Evolutionary conservation across 2,888 invertebrate genomes (phyloP).

Genomic region (Dermolepida albohirtum): DNA sequence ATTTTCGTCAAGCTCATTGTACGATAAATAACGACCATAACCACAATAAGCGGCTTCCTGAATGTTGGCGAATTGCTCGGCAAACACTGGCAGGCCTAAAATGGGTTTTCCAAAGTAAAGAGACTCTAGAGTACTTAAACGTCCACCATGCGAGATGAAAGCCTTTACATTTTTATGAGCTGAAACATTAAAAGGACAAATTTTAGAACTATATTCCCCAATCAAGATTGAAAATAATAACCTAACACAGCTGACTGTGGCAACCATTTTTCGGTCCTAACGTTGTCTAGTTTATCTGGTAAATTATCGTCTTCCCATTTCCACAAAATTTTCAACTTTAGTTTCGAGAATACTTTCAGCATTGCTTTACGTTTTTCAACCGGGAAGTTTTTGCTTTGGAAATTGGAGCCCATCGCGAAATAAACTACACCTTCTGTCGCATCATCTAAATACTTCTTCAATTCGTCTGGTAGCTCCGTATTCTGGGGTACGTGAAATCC

Average conservation of each 20-base stretch:
- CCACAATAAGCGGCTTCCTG: conserved; percentile 43
- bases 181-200: conserved; percentile 2
- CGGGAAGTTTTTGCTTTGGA: conserved; percentile 69
- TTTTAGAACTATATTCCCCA: no score
- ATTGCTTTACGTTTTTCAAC: conserved; percentile 67
- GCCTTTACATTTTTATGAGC: conserved; percentile 49
- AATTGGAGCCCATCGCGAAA: conserved; percentile 72
- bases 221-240: no score
- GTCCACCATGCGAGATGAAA: conserved; percentile 51
- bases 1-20: conserved; percentile 44
- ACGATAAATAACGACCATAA: conserved; percentile 45
- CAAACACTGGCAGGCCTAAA: conserved; percentile 48
- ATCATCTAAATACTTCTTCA: conserved; percentile 67
- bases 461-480: conserved; percentile 60
- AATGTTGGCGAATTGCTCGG: conserved; percentile 48
- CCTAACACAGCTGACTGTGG: conserved; percentile 61
- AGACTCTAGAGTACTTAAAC: conserved; percentile 49
- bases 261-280: conserved; percentile 63
- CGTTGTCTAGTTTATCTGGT: conserved; percentile 60
- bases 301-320: conserved; percentile 66
- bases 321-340: conserved; percentile 69
- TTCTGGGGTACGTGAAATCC: conserved; percentile 65
- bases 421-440: conserved; percentile 69
- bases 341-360: conserved; percentile 68
- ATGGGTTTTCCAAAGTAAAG: conserved; percentile 49